phyloP scores from a whole-genome alignment of 2,113 vertebrate genomes.

The Psittacus erithacus region DNA sequence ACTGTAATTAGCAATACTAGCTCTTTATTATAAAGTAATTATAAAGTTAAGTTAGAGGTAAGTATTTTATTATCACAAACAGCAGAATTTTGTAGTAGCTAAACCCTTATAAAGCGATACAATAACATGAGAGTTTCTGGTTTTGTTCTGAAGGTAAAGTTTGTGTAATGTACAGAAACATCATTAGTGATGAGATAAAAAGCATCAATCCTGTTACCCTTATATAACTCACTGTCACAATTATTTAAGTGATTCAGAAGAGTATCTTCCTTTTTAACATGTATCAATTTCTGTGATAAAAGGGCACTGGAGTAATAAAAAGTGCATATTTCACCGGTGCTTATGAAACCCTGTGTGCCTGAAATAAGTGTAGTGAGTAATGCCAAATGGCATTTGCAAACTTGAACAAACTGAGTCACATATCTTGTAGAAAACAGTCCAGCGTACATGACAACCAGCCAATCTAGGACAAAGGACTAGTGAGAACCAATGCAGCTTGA shows the following conservation, averaged over 20 bases:
- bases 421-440: not conserved
- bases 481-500: not conserved
- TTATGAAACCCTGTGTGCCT: not conserved
- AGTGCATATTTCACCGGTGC: not conserved
- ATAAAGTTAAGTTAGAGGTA: not conserved
- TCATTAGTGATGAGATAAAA: not conserved
- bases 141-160: not conserved
- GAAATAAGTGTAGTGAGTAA: slow-evolving; percentile 14
- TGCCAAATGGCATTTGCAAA: not conserved
- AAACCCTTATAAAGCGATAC: not conserved
- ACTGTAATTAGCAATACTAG: not conserved
- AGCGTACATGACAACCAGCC: not conserved
- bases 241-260: not conserved
- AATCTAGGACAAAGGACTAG: not conserved
- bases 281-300: not conserved
- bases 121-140: not conserved
- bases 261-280: not conserved
- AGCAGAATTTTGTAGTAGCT: not conserved
- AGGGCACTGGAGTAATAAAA: slow-evolving; percentile 19
- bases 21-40: not conserved
- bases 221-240: not conserved
- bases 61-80: not conserved
- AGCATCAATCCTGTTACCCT: not conserved
- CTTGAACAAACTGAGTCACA: not conserved
- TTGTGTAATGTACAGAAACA: not conserved